These are phyloP conservation scores for Gephyroberyx darwinii DNA, from an alignment of 2,797 vertebrate genomes.

Conservation along the genomic window DNA sequence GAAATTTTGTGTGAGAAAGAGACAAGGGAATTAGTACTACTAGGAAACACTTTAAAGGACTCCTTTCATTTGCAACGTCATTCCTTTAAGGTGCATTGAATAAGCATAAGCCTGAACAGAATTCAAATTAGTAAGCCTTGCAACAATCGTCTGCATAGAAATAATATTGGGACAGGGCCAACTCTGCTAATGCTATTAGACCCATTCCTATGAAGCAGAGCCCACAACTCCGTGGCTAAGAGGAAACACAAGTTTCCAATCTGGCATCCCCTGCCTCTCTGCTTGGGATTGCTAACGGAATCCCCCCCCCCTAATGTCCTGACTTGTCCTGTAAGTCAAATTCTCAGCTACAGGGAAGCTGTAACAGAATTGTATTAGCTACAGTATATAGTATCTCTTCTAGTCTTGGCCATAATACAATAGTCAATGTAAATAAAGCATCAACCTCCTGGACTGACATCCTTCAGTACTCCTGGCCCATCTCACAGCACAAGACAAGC, in stretches of 20 bases:
- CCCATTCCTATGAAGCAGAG: conserved; percentile 8
- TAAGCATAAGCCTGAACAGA: background rate
- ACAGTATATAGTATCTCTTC: no score
- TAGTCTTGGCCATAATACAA: no score
- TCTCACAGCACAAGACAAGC: no score
- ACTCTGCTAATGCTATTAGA: conserved; percentile 15
- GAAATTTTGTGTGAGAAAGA: background rate
- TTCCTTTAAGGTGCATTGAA: background rate
- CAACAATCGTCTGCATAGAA: background rate
- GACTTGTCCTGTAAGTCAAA: no score
- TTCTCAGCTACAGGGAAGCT: no score
- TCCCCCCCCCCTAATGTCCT: no score
- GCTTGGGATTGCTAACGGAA: no score
- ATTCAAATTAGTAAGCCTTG: background rate
- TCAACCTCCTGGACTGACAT: no score
- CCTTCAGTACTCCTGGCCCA: no score
- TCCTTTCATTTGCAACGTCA: background rate
- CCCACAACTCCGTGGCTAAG: background rate
- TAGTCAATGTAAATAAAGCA: no score
- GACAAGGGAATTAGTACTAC: background rate
- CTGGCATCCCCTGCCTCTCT: conserved; percentile 3
- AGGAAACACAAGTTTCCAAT: conserved; percentile 24
- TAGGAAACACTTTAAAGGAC: background rate
- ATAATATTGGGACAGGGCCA: background rate
- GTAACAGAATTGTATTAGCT: no score